A percentile compares a stretch with the other conserved stretches of the same genome.
Conservation (phyloP, 2,113 vertebrate species). For the Blennius ocellaris region DNA sequence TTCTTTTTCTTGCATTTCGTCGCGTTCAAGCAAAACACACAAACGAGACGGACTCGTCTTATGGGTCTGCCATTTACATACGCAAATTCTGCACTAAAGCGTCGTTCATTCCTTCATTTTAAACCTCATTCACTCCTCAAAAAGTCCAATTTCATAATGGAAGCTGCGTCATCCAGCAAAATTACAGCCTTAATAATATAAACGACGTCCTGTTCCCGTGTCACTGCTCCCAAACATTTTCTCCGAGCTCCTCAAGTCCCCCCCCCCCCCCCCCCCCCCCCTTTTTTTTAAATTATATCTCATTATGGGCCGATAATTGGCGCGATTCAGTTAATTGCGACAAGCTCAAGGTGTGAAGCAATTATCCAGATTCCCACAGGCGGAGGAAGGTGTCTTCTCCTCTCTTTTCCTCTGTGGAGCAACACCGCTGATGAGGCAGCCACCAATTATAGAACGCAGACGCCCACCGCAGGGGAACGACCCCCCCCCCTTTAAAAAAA, state of each 20-base stretch:
- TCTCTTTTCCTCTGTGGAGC: conserved; percentile 67
- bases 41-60: too few relatives aligned
- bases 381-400: conserved; percentile 67
- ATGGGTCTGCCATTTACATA: too few relatives aligned
- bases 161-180: conserved; percentile 48
- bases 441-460: conserved; percentile 73
- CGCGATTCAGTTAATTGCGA: conserved; percentile 79
- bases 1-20: background rate
- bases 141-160: too few relatives aligned
- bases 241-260: background rate
- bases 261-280: background rate
- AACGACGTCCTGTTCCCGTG: conserved; percentile 44
- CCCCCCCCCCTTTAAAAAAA: conserved; percentile 21
- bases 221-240: conserved; percentile 48
- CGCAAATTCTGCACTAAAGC: too few relatives aligned
- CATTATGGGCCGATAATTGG: conserved; percentile 79
- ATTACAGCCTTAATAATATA: conserved; percentile 69
- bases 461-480: conserved; percentile 54
- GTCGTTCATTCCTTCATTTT: too few relatives aligned
- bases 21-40: background rate
- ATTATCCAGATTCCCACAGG: conserved; percentile 75
- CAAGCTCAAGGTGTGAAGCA: conserved; percentile 78
- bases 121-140: too few relatives aligned
- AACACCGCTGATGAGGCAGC: conserved; percentile 67
- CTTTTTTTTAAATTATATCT: conserved; percentile 66